These are phyloP conservation scores for Scomber colias DNA, from an alignment of 2,113 vertebrate species.

Conservation along the genomic window DNA sequence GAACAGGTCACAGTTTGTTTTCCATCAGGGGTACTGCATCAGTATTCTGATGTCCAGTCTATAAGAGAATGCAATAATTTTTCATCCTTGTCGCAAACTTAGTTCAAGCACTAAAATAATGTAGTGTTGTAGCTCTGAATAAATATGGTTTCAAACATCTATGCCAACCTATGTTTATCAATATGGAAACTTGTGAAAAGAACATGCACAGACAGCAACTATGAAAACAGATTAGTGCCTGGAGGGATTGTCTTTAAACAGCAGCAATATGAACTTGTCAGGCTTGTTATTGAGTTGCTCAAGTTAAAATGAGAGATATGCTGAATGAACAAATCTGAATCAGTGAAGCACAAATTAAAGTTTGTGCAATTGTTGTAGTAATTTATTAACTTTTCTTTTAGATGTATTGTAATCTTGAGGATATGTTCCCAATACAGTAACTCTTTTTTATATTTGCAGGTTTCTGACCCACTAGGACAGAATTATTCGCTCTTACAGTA, in stretches of 20 bases:
- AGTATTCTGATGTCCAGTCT: constrained; percentile 27
- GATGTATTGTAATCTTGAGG: background rate
- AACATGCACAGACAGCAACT: constrained; percentile 34
- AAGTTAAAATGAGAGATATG: constrained; percentile 11
- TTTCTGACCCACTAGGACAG: background rate
- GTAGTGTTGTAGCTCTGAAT: constrained; percentile 18
- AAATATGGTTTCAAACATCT: constrained; percentile 27
- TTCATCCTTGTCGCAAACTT: constrained; percentile 16
- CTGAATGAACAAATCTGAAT: constrained; percentile 17
- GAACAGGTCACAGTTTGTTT: constrained; percentile 18
- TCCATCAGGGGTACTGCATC: constrained; percentile 16
- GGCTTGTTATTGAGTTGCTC: constrained; percentile 11
- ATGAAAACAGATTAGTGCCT: constrained; percentile 34
- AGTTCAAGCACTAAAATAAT: constrained; percentile 2
- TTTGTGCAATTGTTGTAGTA: background rate
- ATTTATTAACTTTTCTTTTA: background rate
- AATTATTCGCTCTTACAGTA: background rate
- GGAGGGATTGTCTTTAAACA: constrained; percentile 15
- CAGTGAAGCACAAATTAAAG: constrained; percentile 11
- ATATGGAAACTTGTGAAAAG: constrained; percentile 11
- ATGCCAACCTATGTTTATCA: constrained; percentile 11
- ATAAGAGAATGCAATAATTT: constrained; percentile 26
- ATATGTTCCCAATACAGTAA: background rate
- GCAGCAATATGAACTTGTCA: constrained; percentile 19
- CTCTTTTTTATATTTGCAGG: background rate